Evolutionary conservation across 2,888 invertebrate genomes (phyloP).

Genomic region (Liposcelis brunnea): DNA sequence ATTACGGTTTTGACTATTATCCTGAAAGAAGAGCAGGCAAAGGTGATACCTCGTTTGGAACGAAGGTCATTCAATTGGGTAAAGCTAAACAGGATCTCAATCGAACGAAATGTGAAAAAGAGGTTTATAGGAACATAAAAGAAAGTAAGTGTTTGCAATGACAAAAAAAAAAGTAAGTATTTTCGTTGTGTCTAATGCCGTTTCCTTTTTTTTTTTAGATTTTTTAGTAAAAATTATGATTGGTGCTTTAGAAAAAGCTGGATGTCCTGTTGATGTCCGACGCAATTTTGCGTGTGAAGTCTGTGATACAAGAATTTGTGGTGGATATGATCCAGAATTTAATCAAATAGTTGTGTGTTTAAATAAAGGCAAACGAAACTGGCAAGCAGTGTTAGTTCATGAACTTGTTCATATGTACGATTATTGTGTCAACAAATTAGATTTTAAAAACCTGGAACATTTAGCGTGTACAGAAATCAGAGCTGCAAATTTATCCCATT

Average conservation of each 20-base stretch:
- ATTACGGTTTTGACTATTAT: conserved; percentile 68
- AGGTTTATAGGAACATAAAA: conserved; percentile 56
- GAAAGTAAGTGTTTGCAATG: conserved; percentile 35
- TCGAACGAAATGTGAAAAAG: conserved; percentile 62
- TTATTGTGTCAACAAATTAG: conserved; percentile 70
- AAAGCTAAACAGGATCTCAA: conserved; percentile 53
- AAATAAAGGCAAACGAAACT: conserved; percentile 52
- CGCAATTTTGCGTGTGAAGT: conserved; percentile 86
- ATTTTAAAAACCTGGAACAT: conserved; percentile 80
- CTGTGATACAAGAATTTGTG: conserved; percentile 66
- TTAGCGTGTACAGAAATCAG: conserved; percentile 89
- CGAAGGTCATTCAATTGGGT: too few relatives aligned
- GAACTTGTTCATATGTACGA: conserved; percentile 97
- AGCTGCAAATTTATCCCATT: conserved; percentile 87
- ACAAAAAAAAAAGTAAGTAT: too few relatives aligned
- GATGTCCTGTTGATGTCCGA: conserved; percentile 64
- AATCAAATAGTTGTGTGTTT: conserved; percentile 88
- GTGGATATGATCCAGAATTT: conserved; percentile 72
- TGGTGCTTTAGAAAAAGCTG: conserved; percentile 61
- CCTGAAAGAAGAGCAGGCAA: conserved; percentile 58
- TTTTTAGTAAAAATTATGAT: conserved; percentile 71
- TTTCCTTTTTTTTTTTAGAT: conserved; percentile 29
- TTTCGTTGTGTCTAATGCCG: not conserved
- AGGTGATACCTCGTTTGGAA: too few relatives aligned
- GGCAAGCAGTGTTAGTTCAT: conserved; percentile 68